Conservation (phyloP, 2,888 invertebrate species). For the Galeruca laticollis region DNA sequence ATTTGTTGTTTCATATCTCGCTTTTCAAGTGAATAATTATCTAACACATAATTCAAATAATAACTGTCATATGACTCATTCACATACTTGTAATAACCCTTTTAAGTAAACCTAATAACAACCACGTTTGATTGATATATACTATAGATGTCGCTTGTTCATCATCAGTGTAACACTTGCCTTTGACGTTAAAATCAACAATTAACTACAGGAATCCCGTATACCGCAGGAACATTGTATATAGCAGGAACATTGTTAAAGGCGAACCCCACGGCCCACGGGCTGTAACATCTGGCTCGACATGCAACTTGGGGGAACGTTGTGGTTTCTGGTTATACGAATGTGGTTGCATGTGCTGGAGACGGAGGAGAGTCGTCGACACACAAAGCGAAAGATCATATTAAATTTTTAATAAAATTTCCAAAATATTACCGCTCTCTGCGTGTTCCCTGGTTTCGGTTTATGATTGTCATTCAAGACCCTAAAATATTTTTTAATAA, state of each 20-base stretch:
- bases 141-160: slow-evolving; percentile 16
- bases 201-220: slow-evolving; percentile 39
- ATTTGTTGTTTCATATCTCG: neutral
- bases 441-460: slow-evolving; percentile 27
- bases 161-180: slow-evolving; percentile 51
- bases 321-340: slow-evolving; percentile 48
- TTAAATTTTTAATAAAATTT: slow-evolving; percentile 53
- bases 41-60: neutral
- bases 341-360: slow-evolving; percentile 41
- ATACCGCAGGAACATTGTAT: slow-evolving; percentile 37
- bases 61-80: neutral
- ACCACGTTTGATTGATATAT: slow-evolving; percentile 16
- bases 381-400: slow-evolving; percentile 43
- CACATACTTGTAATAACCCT: neutral
- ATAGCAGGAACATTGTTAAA: slow-evolving; percentile 43
- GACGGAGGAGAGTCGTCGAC: slow-evolving; percentile 6
- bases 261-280: slow-evolving; percentile 47
- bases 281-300: slow-evolving; percentile 56
- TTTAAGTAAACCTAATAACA: slow-evolving; percentile 9
- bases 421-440: slow-evolving; percentile 37
- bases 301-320: slow-evolving; percentile 56
- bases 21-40: neutral
- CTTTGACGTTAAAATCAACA: slow-evolving; percentile 51
- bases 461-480: slow-evolving; percentile 48
- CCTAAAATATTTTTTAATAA: slow-evolving; percentile 40